phyloP scores from a whole-genome alignment of 1,140 invertebrate genomes.

The Antheraea pernyi region DNA sequence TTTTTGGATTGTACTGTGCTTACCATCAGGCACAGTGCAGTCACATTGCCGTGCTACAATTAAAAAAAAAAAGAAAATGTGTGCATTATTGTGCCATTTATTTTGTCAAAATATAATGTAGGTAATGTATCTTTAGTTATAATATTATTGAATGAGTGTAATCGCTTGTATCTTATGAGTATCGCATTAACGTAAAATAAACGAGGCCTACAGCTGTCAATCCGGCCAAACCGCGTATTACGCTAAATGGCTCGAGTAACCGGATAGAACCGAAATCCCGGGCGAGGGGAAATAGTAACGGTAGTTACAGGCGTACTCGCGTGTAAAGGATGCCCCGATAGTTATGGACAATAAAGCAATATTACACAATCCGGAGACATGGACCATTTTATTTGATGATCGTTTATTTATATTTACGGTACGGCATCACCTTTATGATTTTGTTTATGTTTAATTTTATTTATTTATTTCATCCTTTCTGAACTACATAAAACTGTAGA shows the following conservation, averaged over 20 bases:
- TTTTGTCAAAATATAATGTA: no score
- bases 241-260: conserved; percentile 71
- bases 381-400: conserved; percentile 47
- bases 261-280: conserved; percentile 45
- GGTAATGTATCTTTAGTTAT: no score
- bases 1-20: no score
- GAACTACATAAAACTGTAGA: no score
- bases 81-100: no score
- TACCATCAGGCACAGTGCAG: no score
- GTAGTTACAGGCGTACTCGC: conserved; percentile 24
- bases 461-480: no score
- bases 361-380: conserved; percentile 49
- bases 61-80: no score
- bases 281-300: conserved; percentile 60
- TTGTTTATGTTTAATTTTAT: not conserved
- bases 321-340: conserved; percentile 14
- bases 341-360: conserved; percentile 72
- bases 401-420: conserved; percentile 13
- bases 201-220: conserved; percentile 47
- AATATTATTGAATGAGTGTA: not conserved
- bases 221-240: conserved; percentile 70
- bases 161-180: not conserved
- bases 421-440: not conserved
- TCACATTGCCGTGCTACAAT: no score
- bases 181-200: not conserved